Evolutionary conservation across 2,888 invertebrate genomes (phyloP).

Genomic region (Synanthedon formicaeformis): DNA sequence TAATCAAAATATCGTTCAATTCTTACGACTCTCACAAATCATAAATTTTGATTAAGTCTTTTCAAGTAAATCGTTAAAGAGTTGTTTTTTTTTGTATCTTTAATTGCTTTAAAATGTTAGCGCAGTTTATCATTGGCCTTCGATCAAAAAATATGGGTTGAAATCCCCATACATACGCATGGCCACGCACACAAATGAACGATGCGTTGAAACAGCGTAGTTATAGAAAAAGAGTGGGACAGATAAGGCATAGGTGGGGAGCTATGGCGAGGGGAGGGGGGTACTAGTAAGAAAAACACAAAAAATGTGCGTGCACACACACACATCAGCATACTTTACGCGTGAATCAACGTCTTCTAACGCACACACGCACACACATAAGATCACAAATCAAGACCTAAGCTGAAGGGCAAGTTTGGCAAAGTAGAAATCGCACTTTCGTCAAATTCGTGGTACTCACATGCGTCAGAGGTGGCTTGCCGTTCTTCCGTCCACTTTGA

Average conservation of each 20-base stretch:
- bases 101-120: too few species aligned
- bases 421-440: constrained; percentile 3
- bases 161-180: constrained; percentile 53
- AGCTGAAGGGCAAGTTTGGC: constrained; percentile 44
- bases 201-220: constrained; percentile 29
- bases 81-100: constrained; percentile 17
- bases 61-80: constrained; percentile 4
- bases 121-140: constrained; percentile 49
- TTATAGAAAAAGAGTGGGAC: constrained; percentile 68
- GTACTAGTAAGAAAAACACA: constrained; percentile 52
- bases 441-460: constrained; percentile 33
- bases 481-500: constrained; percentile 69
- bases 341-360: constrained; percentile 24
- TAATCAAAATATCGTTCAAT: neutral
- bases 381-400: constrained; percentile 29
- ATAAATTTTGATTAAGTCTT: too few species aligned
- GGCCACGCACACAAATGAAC: constrained; percentile 33
- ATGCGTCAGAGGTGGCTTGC: constrained; percentile 67
- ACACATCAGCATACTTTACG: constrained; percentile 26
- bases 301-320: constrained; percentile 65
- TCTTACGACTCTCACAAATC: too few species aligned
- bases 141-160: constrained; percentile 64
- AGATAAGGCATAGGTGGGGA: constrained; percentile 56
- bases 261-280: constrained; percentile 43
- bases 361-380: constrained; percentile 36